Base-by-base conservation (phyloP, 2,888 invertebrate species). In the Vanessa cardui region DNA sequence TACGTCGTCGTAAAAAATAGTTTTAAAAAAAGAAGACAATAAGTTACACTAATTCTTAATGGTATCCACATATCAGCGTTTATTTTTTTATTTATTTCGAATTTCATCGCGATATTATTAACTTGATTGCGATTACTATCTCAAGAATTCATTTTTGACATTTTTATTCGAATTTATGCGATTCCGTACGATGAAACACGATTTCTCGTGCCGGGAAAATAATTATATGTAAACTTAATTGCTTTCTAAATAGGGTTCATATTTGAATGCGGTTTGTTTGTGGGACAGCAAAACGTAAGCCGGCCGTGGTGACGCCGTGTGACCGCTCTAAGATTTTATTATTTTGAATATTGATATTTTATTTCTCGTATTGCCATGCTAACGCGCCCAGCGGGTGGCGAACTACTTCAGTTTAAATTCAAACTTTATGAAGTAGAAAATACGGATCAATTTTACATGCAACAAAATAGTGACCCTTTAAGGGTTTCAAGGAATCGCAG, bases 141-240 rank as follows among this genome's bases (percentile, higher is more conserved):
- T 91, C 79, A 87, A 84, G 90, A 87, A 89, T 90, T 86, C 87
- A 87, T 88, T 91, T 92, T 89, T 90, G 92, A 91, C 91, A 81
- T 90, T 91, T 92, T 92, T 92, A 91, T 92, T 86, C 83, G 86
- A 89, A 91, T 91, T 91, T 92, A 92, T 92, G 87, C 83, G 87
- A 85, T 86, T 85, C 84, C 83, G 78, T 78, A 78, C 76, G 78
- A 74, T 73, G 76, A 75, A 73, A 78, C 83, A 77, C 78, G 73
- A 69, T 77, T 82, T 75, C 58, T 59, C 72, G 63, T 70, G 26
- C 70, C 39, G 61, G 50, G 31, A 52, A 31, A 46, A 20, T 66
- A 54, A 61, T 68, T 64, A 50, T 54, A 63, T 61, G 66, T 73
- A 66, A 66, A 70, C 79, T 78, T 80, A 85, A 82, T 73, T 8